Evolutionary conservation across 1,140 invertebrate species (phyloP).

Genomic region (Drosophila pseudoobscura): DNA sequence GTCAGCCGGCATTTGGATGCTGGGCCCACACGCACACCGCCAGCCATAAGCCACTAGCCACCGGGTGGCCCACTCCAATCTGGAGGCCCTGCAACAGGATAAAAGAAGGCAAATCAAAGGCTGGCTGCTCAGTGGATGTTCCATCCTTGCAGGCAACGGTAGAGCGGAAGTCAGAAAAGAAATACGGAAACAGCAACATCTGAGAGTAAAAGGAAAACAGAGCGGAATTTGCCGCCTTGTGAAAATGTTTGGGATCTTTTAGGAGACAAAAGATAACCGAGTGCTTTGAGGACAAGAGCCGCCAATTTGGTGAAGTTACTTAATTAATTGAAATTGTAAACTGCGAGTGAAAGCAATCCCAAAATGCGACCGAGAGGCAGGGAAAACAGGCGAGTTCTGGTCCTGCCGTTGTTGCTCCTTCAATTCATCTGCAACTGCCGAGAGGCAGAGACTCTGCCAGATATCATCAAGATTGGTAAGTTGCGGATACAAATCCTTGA

Average conservation of each 20-base stretch:
- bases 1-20: slow-evolving; percentile 73
- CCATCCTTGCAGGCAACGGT: slow-evolving; percentile 51
- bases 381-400: slow-evolving; percentile 18
- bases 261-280: slow-evolving; percentile 1
- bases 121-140: slow-evolving; percentile 60
- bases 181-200: neutral
- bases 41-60: slow-evolving; percentile 1
- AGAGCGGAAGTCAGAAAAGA: slow-evolving; percentile 4
- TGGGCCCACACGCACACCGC: slow-evolving; percentile 26
- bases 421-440: slow-evolving; percentile 43
- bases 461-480: slow-evolving; percentile 81
- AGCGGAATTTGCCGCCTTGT: slow-evolving; percentile 23
- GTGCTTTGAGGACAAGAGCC: neutral
- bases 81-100: slow-evolving; percentile 59
- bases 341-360: slow-evolving; percentile 7
- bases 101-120: slow-evolving; percentile 50
- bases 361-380: slow-evolving; percentile 42
- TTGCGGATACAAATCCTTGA: neutral
- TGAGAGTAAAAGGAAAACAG: slow-evolving; percentile 26
- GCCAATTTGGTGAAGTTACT: slow-evolving; percentile 20
- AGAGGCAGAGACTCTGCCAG: slow-evolving; percentile 53
- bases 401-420: slow-evolving; percentile 43
- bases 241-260: slow-evolving; percentile 40
- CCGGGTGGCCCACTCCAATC: neutral
- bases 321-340: slow-evolving; percentile 7